phyloP scores from a whole-genome alignment of 2,113 vertebrate genomes.

The Anas platyrhynchos region DNA sequence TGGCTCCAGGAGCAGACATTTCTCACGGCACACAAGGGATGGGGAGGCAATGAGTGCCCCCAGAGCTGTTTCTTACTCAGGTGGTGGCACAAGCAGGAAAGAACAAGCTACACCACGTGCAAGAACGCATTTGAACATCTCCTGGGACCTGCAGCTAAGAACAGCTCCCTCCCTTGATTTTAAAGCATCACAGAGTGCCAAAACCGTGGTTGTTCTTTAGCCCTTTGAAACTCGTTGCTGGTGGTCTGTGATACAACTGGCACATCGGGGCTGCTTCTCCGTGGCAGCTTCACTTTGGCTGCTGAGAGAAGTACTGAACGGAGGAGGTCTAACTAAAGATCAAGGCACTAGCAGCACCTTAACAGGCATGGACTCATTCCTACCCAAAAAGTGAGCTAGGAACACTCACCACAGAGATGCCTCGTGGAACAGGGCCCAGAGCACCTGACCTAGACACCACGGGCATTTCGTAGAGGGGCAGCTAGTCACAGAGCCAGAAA shows the following conservation, averaged over 20 bases:
- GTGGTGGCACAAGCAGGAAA: not conserved
- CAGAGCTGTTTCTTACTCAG: not conserved
- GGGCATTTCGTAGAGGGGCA: not conserved
- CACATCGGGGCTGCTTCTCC: not conserved
- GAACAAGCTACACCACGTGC: not conserved
- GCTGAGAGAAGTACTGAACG: not conserved
- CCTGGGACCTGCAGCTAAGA: not conserved
- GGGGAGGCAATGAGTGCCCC: accelerated
- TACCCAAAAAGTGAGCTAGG: not conserved
- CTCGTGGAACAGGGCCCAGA: not conserved
- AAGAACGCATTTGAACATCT: not conserved
- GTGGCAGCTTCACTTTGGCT: not conserved
- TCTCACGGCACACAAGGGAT: not conserved
- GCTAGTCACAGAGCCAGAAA: not conserved
- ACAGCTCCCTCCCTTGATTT: too few species aligned
- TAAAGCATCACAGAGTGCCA: not conserved
- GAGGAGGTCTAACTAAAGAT: not conserved
- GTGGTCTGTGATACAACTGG: not conserved
- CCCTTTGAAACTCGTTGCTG: not conserved
- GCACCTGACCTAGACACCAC: not conserved
- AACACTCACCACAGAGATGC: not conserved
- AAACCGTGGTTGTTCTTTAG: not conserved
- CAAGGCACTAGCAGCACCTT: not conserved
- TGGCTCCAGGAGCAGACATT: accelerated
- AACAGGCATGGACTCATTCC: accelerated